phyloP scores from a whole-genome alignment of 1,140 invertebrate species.

The Cotesia chilonis region DNA sequence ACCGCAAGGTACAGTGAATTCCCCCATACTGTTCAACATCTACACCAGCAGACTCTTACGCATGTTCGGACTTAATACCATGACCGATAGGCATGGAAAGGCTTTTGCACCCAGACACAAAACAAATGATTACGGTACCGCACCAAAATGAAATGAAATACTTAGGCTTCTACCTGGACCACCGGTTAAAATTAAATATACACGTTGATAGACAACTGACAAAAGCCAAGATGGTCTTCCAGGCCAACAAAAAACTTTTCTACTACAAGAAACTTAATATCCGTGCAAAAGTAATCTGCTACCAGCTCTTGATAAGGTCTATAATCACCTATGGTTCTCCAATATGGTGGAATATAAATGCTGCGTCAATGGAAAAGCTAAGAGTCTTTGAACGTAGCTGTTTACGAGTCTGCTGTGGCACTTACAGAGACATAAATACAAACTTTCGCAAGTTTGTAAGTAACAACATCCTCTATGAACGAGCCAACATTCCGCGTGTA shows the following conservation, averaged over 20 bases:
- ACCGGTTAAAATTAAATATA: neutral
- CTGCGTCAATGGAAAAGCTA: constrained; percentile 20
- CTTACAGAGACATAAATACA: no score
- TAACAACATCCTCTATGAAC: no score
- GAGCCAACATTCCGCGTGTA: neutral
- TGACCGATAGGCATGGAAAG: neutral
- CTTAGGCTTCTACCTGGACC: constrained; percentile 21
- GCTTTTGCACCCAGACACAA: neutral
- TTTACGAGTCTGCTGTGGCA: constrained; percentile 8
- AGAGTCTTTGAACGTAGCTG: constrained; percentile 21
- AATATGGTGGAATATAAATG: constrained; percentile 26
- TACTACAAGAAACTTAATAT: constrained; percentile 21
- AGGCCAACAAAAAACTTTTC: constrained; percentile 22
- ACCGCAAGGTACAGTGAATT: neutral
- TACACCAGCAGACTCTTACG: neutral
- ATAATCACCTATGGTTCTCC: constrained; percentile 21
- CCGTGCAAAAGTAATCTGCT: constrained; percentile 35
- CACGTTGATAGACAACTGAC: constrained; percentile 21
- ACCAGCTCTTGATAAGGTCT: constrained; percentile 18
- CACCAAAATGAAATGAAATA: constrained; percentile 29
- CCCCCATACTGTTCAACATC: neutral
- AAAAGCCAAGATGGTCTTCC: constrained; percentile 28
- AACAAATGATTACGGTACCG: neutral
- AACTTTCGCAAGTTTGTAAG: no score
- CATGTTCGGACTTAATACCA: neutral